phyloP scores from a whole-genome alignment of 2,113 vertebrate genomes.

The Tragelaphus buxtoni region DNA sequence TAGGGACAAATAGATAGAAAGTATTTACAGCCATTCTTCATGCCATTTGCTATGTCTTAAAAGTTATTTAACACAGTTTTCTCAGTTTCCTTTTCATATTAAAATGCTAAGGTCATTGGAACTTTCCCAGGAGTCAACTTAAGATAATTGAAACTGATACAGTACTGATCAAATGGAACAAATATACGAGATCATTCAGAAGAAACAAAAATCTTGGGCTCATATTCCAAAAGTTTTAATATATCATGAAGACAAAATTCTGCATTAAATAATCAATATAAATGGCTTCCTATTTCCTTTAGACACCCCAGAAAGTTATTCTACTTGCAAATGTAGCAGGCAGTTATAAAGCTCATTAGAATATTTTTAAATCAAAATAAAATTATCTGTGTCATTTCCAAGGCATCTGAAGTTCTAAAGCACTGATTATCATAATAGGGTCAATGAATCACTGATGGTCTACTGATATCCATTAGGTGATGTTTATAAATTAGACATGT shows the following conservation, averaged over 20 bases:
- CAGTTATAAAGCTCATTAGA: neutral
- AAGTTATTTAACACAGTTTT: neutral
- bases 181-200: neutral
- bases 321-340: neutral
- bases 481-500: neutral
- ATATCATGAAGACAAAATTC: neutral
- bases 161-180: neutral
- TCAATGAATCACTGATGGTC: neutral
- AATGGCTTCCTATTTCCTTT: neutral
- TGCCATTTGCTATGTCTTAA: neutral
- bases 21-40: neutral
- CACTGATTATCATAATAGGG: neutral
- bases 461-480: neutral
- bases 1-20: neutral
- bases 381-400: neutral
- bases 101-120: neutral
- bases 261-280: neutral
- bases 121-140: neutral
- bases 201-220: neutral
- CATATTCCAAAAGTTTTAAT: neutral
- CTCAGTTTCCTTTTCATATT: neutral
- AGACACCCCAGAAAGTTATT: neutral
- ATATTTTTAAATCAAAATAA: constrained; percentile 12
- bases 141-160: constrained; percentile 9
- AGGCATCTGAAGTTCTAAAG: neutral